These are phyloP conservation scores for Sinhomidia bicolor DNA, from an alignment of 2,888 invertebrate species.

Conservation along the genomic window DNA sequence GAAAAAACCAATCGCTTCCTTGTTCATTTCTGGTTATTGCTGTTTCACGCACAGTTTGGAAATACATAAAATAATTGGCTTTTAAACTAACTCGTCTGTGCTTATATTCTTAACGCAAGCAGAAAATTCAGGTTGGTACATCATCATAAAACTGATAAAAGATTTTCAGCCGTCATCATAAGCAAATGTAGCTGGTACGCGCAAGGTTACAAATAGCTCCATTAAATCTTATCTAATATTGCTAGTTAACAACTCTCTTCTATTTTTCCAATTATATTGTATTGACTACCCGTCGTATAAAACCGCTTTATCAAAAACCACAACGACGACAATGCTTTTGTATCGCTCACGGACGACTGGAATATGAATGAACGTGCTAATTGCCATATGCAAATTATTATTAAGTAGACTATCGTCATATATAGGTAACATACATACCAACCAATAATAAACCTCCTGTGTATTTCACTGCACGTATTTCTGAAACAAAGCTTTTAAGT, in stretches of 20 bases:
- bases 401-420: no score
- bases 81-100: no score
- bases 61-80: not conserved
- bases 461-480: no score
- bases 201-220: not conserved
- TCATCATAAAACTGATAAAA: not conserved
- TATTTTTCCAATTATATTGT: not conserved
- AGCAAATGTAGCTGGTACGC: not conserved
- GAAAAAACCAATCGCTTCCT: not conserved
- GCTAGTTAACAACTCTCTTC: not conserved
- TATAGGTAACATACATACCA: no score
- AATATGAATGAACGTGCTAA: conserved; percentile 19
- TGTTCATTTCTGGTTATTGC: not conserved
- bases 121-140: not conserved
- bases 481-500: no score
- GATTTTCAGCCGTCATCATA: not conserved
- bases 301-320: not conserved
- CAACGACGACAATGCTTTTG: not conserved
- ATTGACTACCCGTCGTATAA: not conserved
- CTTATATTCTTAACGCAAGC: not conserved
- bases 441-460: no score
- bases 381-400: conserved; percentile 17
- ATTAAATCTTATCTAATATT: not conserved
- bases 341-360: no score
- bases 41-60: not conserved